Conservation (phyloP, 2,888 invertebrate genomes). For the Synanthedon vespiformis region DNA sequence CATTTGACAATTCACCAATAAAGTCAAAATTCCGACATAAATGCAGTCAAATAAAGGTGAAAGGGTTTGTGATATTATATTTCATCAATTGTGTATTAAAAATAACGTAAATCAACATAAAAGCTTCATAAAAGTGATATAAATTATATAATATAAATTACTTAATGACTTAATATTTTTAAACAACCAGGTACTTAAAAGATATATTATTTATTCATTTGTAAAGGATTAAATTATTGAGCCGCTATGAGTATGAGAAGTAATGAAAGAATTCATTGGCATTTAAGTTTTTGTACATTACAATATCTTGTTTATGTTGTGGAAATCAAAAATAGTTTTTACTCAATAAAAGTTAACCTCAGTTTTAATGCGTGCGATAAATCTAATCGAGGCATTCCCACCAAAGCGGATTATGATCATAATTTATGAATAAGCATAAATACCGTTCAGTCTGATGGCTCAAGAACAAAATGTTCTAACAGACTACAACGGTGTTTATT, state of each 20-base stretch:
- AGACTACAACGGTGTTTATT: conserved; percentile 53
- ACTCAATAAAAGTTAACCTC: neutral
- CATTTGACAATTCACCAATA: no score
- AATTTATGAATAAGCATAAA: conserved; percentile 22
- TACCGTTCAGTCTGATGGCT: conserved; percentile 60
- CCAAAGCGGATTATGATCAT: conserved; percentile 19
- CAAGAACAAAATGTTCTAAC: conserved; percentile 60
- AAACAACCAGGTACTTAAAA: neutral
- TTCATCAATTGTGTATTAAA: no score
- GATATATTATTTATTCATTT: conserved; percentile 4
- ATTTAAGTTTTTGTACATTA: conserved; percentile 4
- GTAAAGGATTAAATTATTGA: neutral
- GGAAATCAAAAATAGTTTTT: neutral
- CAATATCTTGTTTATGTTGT: neutral
- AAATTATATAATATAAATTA: no score
- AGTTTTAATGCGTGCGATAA: conserved; percentile 1
- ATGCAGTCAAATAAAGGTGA: no score
- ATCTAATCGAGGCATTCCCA: conserved; percentile 9
- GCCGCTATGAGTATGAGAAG: no score
- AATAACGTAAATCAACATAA: no score
- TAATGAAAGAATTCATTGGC: conserved; percentile 21
- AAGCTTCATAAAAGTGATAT: no score
- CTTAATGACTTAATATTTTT: conserved; percentile 1
- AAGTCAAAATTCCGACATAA: no score
- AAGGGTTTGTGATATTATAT: no score